Evolutionary conservation across 1,140 invertebrate genomes (phyloP).

Genomic region (Tribolium madens): DNA sequence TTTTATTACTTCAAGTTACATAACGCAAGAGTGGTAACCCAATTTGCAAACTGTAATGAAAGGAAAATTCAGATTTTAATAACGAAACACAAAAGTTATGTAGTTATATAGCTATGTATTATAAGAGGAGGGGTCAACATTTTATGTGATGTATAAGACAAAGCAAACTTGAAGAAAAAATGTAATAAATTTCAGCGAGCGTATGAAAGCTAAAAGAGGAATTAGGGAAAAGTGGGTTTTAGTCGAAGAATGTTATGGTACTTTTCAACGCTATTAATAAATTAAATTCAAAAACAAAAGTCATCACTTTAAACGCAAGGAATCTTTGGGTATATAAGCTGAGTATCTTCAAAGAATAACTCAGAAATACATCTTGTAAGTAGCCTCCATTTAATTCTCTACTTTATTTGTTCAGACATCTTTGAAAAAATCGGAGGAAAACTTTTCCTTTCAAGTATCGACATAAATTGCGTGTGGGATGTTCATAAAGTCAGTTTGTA

Average conservation of each 20-base stretch:
- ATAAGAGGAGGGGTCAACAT: background rate
- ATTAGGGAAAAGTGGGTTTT: background rate
- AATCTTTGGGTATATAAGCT: background rate
- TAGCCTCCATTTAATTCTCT: background rate
- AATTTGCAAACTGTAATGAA: background rate
- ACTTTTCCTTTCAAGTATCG: background rate
- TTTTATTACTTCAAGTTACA: too few relatives aligned
- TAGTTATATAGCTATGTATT: background rate
- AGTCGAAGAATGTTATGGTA: background rate
- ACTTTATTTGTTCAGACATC: background rate
- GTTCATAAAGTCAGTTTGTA: background rate
- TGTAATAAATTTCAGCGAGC: background rate
- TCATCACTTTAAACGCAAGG: background rate
- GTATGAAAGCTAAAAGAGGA: background rate
- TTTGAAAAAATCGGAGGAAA: background rate
- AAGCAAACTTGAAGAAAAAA: background rate
- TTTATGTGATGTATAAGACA: background rate
- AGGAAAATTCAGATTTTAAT: background rate
- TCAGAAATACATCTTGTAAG: background rate
- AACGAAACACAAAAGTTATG: background rate
- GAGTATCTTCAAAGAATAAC: background rate
- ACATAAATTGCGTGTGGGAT: background rate
- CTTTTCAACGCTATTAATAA: background rate
- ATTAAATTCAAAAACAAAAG: background rate
- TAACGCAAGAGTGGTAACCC: background rate